Base-by-base conservation (phyloP, 2,113 vertebrate genomes). In the Chloroceryle aenea region DNA sequence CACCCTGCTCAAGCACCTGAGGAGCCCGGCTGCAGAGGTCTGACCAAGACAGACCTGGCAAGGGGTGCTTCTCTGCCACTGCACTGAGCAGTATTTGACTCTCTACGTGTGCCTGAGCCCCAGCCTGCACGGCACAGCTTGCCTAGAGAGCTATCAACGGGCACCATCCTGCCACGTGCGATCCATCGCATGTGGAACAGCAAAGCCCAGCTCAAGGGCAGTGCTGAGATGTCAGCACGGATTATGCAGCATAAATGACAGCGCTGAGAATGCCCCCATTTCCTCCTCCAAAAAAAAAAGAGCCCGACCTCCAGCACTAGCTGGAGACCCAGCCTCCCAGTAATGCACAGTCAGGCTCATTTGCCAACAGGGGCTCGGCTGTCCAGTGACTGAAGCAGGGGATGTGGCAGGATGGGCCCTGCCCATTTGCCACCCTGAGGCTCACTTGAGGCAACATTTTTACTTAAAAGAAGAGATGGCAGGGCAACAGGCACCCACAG, bases 101-200 rank as follows among this genome's bases (percentile, higher is more conserved):
- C 10, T 42, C 25, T n/a, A 22, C 1, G 2, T 5, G 4, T 12
- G 7, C 11, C 76, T 43, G 50, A 81, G 50, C 63, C 27, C 81
- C 45, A 55, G 67, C 17, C 76, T 2, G 0, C 1, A 0, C 27
- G 11, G 47, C 36, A 55, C 52, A 50, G 27, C 25, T 59, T 88
- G 23, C 45, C 40, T n/a, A 8, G 0, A 0, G n/a, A 56, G 47
- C 14, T 48, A 20, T 29, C 30, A 58, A 62, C 74, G 53, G 42
- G 34, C 36, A 58, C 16, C 30, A 27, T 26, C 30, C n/a, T 85
- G 30, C 26, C 34, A 12, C 0, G 0, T 15, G 23, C 2, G 1
- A 69, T 42, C 23, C 26, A 22, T 61, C 55, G 38, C 23, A 29
- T 0, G 1, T 23, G 52, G 56, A 84, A 81, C 14, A 85, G 40